These are phyloP conservation scores for Eretmochelys imbricata DNA, from an alignment of 2,113 vertebrate species.

Conservation along the genomic window DNA sequence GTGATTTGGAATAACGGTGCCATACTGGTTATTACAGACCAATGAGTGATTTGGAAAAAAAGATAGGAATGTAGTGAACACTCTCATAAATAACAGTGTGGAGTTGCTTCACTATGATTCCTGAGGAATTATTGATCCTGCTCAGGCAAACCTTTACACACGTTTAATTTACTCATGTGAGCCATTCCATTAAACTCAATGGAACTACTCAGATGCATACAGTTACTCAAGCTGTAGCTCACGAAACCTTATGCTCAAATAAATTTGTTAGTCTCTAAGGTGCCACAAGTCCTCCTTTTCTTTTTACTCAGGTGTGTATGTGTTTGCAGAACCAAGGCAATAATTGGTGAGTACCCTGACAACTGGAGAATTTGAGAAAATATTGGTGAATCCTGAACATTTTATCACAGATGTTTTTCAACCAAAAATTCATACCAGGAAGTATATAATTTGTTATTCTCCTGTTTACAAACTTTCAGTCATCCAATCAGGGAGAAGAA, in stretches of 20 bases:
- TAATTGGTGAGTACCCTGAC: constrained; percentile 17
- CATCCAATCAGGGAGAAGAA: neutral
- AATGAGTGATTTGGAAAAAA: constrained; percentile 18
- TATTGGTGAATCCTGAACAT: constrained; percentile 19
- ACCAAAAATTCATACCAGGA: neutral
- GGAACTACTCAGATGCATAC: constrained; percentile 39
- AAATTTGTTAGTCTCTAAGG: no score
- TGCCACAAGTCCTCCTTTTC: no score
- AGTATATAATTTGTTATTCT: neutral
- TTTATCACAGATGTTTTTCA: constrained; percentile 18
- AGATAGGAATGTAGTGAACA: neutral
- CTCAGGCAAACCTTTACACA: constrained; percentile 67
- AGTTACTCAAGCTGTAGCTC: neutral
- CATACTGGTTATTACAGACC: constrained; percentile 65
- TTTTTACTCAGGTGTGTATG: neutral
- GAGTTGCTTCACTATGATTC: constrained; percentile 59
- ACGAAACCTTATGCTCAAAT: no score
- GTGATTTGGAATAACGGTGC: constrained; percentile 57
- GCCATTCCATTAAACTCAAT: constrained; percentile 32
- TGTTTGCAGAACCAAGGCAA: constrained; percentile 17
- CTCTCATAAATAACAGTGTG: constrained; percentile 35
- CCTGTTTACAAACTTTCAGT: neutral
- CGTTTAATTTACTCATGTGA: constrained; percentile 60
- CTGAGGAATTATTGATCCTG: constrained; percentile 62
- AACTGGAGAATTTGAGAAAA: neutral